A percentile compares a stretch with the other conserved stretches of the same genome.
Conservation (phyloP, 2,797 vertebrate species). For the Chiloscyllium punctatum region DNA sequence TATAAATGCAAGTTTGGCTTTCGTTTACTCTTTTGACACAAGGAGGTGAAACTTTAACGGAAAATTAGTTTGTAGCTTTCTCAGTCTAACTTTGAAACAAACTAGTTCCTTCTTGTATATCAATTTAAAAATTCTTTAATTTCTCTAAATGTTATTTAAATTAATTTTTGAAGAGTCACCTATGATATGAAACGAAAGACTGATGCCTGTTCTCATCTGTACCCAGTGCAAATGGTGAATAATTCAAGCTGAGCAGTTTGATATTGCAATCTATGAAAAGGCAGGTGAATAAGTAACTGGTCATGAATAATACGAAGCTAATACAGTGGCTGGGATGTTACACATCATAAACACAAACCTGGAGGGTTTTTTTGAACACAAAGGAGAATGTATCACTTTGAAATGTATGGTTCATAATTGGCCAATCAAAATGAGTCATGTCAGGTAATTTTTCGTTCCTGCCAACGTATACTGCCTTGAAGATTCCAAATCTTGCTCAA, state of each 20-base stretch:
- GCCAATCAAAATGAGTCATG: background rate
- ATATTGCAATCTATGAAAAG: background rate
- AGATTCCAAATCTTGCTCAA: too few relatives aligned
- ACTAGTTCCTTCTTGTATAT: background rate
- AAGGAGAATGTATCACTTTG: background rate
- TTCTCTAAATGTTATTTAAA: background rate
- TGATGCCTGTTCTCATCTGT: background rate
- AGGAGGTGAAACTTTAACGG: background rate
- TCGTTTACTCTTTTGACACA: background rate
- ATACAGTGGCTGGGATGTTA: background rate
- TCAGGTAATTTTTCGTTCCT: background rate
- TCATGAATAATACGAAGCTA: background rate
- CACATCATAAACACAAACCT: background rate
- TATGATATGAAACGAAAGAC: background rate
- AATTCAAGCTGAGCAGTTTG: background rate
- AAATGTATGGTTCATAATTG: slow-evolving; percentile 1
- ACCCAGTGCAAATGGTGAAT: background rate
- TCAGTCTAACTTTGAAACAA: background rate
- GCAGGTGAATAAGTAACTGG: background rate
- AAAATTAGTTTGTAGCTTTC: background rate
- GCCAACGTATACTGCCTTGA: background rate
- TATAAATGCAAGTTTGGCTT: background rate
- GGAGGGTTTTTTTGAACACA: background rate
- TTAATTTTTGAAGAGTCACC: background rate
- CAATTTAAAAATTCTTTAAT: background rate